Evolutionary conservation across 2,113 vertebrate species (phyloP).

Genomic region (Oreochromis aureus): DNA sequence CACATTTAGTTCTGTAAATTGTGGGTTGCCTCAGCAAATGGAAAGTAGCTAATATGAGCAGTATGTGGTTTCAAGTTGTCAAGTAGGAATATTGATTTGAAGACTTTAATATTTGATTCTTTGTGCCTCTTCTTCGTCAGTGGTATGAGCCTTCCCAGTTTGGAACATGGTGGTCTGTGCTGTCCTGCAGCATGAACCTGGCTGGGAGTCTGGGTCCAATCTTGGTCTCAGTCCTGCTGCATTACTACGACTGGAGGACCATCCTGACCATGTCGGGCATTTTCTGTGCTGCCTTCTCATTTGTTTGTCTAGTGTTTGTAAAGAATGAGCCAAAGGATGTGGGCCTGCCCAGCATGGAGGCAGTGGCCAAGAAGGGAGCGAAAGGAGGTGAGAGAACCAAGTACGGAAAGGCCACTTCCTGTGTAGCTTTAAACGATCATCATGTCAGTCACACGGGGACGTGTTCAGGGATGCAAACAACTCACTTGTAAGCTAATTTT

Average conservation of each 20-base stretch:
- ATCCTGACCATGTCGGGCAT: slow-evolving; percentile 84
- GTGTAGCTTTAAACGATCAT: not conserved
- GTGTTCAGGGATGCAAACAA: not conserved
- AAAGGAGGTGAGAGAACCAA: slow-evolving; percentile 54
- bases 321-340: slow-evolving; percentile 91
- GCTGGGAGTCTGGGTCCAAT: slow-evolving; percentile 92
- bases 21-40: not conserved
- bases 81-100: too few relatives aligned
- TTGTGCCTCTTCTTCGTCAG: slow-evolving; percentile 52
- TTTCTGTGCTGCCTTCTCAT: slow-evolving; percentile 78
- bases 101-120: not conserved
- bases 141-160: slow-evolving; percentile 98
- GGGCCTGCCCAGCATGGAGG: slow-evolving; percentile 82
- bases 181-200: slow-evolving; percentile 97
- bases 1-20: accelerated
- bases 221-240: slow-evolving; percentile 80
- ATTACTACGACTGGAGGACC: slow-evolving; percentile 88
- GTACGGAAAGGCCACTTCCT: not conserved
- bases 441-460: not conserved
- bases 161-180: slow-evolving; percentile 95
- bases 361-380: slow-evolving; percentile 76
- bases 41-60: not conserved
- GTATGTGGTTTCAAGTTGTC: not conserved
- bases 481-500: not conserved
- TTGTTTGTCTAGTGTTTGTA: slow-evolving; percentile 82